Evolutionary conservation across 2,797 vertebrate genomes (phyloP).

Genomic region (Intellagama lesueurii): DNA sequence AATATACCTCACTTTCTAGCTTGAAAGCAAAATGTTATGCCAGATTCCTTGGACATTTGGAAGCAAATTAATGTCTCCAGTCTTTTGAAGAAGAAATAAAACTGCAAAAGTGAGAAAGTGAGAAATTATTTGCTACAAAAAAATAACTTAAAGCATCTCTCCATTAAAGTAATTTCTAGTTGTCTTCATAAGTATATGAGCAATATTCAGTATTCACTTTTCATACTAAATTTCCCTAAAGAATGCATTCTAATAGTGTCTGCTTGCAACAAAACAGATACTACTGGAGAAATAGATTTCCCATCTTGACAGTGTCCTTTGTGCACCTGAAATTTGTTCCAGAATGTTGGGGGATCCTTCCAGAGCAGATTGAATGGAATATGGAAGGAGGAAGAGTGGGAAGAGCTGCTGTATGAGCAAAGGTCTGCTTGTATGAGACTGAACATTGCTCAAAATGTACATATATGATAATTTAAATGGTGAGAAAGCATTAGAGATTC

Average conservation of each 20-base stretch:
- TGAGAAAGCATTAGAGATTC: background rate
- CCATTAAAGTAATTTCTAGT: background rate
- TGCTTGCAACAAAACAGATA: background rate
- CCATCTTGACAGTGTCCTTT: background rate
- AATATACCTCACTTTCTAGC: conserved; percentile 13
- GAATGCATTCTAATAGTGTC: background rate
- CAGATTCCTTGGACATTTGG: background rate
- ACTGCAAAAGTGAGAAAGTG: background rate
- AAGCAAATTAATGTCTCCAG: background rate
- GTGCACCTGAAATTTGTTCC: background rate
- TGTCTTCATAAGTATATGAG: background rate
- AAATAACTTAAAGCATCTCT: background rate
- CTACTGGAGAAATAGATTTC: background rate
- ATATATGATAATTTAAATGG: background rate
- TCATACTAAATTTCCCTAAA: background rate
- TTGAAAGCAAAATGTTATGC: background rate
- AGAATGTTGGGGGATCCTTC: background rate
- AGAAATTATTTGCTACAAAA: background rate
- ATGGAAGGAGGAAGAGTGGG: background rate
- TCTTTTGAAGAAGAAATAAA: background rate
- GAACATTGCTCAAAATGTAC: background rate
- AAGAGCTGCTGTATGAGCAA: background rate
- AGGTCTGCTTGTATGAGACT: background rate
- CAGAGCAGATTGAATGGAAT: background rate
- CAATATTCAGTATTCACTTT: background rate